Conservation (phyloP, 1,140 invertebrate species). For the Trialeurodes vaporariorum region DNA sequence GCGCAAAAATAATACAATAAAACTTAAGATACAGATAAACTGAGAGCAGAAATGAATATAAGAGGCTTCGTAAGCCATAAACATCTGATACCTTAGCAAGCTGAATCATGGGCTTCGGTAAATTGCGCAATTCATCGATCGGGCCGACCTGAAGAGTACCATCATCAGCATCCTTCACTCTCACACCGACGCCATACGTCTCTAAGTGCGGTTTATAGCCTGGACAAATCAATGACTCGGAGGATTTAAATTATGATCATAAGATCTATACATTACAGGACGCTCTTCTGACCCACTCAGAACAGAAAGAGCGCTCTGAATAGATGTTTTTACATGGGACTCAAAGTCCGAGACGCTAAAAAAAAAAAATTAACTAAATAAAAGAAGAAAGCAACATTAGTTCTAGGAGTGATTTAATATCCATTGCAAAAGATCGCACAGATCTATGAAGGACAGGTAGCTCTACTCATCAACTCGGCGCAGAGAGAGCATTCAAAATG, state of each 20-base stretch:
- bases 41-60: background rate
- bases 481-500: too few species aligned
- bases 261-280: background rate
- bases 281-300: background rate
- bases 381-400: background rate
- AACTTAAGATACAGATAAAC: too few species aligned
- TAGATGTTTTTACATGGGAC: background rate
- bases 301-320: background rate
- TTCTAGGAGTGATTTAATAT: too few species aligned
- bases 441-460: background rate
- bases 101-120: slow-evolving; percentile 41
- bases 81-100: slow-evolving; percentile 35
- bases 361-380: background rate
- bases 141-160: slow-evolving; percentile 42
- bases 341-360: background rate
- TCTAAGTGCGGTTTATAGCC: slow-evolving; percentile 27
- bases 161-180: slow-evolving; percentile 41
- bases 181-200: slow-evolving; percentile 43
- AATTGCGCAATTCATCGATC: slow-evolving; percentile 38
- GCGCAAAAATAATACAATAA: too few species aligned
- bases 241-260: slow-evolving; percentile 1
- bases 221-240: slow-evolving; percentile 19
- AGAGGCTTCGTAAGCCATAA: background rate
- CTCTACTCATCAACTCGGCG: too few species aligned
- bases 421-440: too few species aligned